Evolutionary conservation across 2,797 vertebrate species (phyloP).

Genomic region (Psittacula echo): DNA sequence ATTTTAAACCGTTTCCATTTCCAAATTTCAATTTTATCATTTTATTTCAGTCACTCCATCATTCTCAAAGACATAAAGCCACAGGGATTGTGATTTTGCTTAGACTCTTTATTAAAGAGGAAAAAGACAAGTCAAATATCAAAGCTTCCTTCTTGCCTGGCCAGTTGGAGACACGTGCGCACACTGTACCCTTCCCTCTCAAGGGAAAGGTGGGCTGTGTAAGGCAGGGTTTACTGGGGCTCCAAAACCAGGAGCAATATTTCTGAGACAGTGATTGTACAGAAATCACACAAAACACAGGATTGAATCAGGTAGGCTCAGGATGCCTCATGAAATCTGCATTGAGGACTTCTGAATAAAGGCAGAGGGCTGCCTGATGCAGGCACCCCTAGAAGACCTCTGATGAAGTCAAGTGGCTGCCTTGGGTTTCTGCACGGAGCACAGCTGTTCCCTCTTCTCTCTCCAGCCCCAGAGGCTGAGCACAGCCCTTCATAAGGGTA

Average conservation of each 20-base stretch:
- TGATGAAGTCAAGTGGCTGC: neutral
- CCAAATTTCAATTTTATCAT: constrained; percentile 18
- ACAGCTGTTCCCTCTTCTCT: neutral
- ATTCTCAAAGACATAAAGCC: neutral
- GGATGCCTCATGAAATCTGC: neutral
- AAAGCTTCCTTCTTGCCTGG: neutral
- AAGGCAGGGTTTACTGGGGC: neutral
- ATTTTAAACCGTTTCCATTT: constrained; percentile 23
- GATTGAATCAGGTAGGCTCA: accelerated
- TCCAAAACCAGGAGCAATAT: neutral
- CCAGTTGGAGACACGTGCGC: accelerated
- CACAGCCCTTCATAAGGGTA: neutral
- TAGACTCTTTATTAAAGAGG: neutral
- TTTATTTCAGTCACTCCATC: neutral
- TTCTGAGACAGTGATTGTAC: neutral
- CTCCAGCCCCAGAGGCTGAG: neutral
- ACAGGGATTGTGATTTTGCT: neutral
- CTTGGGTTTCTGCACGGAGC: neutral
- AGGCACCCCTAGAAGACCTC: neutral
- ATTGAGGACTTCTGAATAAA: neutral
- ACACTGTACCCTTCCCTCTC: neutral
- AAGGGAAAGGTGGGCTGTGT: neutral
- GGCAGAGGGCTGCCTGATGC: neutral
- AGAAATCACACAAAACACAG: neutral
- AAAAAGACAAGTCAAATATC: neutral